phyloP scores from a whole-genome alignment of 2,113 vertebrate species.

The Tympanuchus pallidicinctus region DNA sequence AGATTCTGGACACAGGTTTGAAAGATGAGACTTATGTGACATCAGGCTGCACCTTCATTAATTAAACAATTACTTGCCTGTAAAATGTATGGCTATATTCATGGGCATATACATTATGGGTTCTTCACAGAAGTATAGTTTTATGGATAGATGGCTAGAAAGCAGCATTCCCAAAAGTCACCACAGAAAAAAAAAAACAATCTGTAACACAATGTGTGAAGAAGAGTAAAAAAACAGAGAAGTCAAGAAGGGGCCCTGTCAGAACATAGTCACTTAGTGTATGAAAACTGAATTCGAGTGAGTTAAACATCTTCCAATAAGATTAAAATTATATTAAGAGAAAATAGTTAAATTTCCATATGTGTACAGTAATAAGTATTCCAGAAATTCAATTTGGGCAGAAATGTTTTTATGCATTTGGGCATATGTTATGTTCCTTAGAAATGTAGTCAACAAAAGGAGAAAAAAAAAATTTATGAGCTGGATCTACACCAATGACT shows the following conservation, averaged over 20 bases:
- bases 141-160: neutral
- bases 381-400: neutral
- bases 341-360: neutral
- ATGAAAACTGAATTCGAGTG: neutral
- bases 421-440: neutral
- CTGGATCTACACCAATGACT: neutral
- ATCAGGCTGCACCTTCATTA: neutral
- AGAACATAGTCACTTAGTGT: neutral
- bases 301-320: neutral
- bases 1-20: neutral
- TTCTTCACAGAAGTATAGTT: neutral
- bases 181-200: neutral
- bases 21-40: neutral
- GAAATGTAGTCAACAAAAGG: neutral
- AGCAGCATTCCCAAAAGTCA: neutral
- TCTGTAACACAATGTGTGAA: neutral
- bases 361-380: neutral
- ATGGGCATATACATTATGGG: neutral
- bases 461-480: neutral
- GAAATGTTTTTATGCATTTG: neutral
- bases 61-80: neutral
- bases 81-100: neutral
- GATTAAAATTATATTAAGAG: rapidly evolving
- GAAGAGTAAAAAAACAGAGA: neutral
- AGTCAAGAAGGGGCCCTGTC: neutral